Evolutionary conservation across 92 coral and sea anemone genomes (phyloP).

Genomic region (Epizoanthus fatuus): DNA sequence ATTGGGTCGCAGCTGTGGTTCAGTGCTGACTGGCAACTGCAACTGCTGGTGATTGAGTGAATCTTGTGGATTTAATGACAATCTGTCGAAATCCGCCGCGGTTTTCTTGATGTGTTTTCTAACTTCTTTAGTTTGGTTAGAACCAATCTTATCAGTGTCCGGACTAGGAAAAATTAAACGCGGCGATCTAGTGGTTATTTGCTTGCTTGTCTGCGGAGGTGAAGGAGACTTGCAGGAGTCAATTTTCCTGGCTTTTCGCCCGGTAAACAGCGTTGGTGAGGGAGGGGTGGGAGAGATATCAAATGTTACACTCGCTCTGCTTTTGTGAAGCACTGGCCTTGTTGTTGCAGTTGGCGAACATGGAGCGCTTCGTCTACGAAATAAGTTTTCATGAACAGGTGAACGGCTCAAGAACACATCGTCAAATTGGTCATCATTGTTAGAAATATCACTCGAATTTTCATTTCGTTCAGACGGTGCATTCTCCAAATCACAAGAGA

Average conservation of each 20-base stretch:
- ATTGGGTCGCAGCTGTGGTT: background rate
- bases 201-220: background rate
- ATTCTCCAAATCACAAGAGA: background rate
- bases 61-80: background rate
- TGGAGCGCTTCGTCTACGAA: background rate
- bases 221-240: background rate
- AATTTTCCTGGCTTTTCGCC: background rate
- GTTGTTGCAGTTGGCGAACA: background rate
- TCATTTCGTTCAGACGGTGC: background rate
- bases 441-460: background rate
- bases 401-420: background rate
- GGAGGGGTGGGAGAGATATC: background rate
- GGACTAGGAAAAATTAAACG: background rate
- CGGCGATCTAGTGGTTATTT: background rate
- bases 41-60: background rate
- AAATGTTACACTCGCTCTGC: background rate
- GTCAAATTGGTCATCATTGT: background rate
- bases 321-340: background rate
- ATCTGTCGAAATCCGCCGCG: background rate
- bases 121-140: background rate
- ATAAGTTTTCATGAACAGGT: background rate
- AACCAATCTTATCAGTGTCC: background rate
- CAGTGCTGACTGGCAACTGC: background rate
- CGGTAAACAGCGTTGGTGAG: background rate
- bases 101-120: background rate